Conservation (phyloP, 2,888 invertebrate genomes). For the Periphyllus acericola region DNA sequence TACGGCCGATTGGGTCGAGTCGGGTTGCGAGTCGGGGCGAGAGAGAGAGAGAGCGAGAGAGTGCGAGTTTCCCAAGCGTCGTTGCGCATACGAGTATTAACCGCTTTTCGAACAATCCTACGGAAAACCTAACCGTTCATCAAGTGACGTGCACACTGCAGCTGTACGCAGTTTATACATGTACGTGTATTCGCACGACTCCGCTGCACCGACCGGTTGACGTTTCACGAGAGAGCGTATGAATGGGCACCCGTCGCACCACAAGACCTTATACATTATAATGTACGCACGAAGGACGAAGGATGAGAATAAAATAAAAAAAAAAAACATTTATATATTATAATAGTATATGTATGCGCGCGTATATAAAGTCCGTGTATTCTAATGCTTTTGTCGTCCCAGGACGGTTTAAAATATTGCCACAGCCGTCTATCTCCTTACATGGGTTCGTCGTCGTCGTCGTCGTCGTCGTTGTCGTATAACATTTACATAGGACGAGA, state of each 20-base stretch:
- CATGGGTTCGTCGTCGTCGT: not conserved
- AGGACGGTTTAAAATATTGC: slow-evolving; percentile 38
- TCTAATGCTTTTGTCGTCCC: slow-evolving; percentile 34
- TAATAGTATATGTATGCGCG: not conserved
- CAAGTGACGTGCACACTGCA: not conserved
- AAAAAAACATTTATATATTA: slow-evolving; percentile 17
- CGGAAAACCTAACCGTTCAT: slow-evolving; percentile 1
- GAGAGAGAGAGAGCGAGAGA: not conserved
- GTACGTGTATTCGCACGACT: too few relatives aligned
- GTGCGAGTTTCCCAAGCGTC: slow-evolving; percentile 22
- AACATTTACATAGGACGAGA: slow-evolving; percentile 24
- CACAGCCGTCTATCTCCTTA: slow-evolving; percentile 37
- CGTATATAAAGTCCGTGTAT: not conserved
- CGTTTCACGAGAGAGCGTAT: slow-evolving; percentile 23
- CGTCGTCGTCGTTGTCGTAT: not conserved
- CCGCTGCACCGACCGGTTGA: not conserved
- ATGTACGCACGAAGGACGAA: not conserved
- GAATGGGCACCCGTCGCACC: slow-evolving; percentile 39
- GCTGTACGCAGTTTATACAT: too few relatives aligned
- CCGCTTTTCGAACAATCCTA: slow-evolving; percentile 30
- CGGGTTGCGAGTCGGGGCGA: too few relatives aligned
- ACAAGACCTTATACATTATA: not conserved
- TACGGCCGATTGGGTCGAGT: too few relatives aligned
- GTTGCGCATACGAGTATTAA: slow-evolving; percentile 40
- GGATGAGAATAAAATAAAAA: not conserved